Evolutionary conservation across 2,797 vertebrate genomes (phyloP).

Genomic region (Poeciliopsis gracilis): DNA sequence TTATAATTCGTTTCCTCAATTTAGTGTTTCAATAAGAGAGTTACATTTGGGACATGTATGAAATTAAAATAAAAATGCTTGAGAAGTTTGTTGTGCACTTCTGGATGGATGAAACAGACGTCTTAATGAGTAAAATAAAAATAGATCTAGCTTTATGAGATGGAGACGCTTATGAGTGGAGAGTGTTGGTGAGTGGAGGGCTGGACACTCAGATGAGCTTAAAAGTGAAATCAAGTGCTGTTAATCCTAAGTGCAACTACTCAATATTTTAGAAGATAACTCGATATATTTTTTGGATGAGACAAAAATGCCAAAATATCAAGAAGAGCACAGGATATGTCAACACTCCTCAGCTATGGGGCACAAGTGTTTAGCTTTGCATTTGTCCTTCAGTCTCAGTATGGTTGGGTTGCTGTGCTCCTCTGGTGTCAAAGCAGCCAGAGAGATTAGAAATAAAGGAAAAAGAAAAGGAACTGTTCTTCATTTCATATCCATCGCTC

Average conservation of each 20-base stretch:
- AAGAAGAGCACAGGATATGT: conserved; percentile 37
- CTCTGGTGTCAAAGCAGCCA: not conserved
- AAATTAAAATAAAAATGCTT: conserved; percentile 1
- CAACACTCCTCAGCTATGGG: conserved; percentile 63
- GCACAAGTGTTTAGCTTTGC: conserved; percentile 29
- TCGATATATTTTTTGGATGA: conserved; percentile 15
- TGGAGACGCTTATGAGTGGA: not conserved
- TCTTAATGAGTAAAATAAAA: not conserved
- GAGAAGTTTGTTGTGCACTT: conserved; percentile 2
- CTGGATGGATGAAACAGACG: not conserved
- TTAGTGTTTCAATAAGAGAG: not conserved
- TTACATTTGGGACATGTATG: not conserved
- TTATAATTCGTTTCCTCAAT: not conserved
- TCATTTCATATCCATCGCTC: conserved; percentile 37
- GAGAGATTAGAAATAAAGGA: conserved; percentile 7
- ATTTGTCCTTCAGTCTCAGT: conserved; percentile 13
- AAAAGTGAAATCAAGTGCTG: conserved; percentile 41
- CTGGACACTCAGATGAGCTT: not conserved
- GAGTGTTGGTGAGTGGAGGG: not conserved
- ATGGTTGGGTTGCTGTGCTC: conserved; percentile 24
- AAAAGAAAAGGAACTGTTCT: conserved; percentile 39
- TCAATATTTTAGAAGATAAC: not conserved
- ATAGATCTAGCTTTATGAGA: not conserved
- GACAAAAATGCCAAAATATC: conserved; percentile 1
- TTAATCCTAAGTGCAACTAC: conserved; percentile 27